A percentile compares a stretch with the other conserved stretches of the same genome.
Conservation (phyloP, 2,113 vertebrate genomes). For the Ammodytes dubius region DNA sequence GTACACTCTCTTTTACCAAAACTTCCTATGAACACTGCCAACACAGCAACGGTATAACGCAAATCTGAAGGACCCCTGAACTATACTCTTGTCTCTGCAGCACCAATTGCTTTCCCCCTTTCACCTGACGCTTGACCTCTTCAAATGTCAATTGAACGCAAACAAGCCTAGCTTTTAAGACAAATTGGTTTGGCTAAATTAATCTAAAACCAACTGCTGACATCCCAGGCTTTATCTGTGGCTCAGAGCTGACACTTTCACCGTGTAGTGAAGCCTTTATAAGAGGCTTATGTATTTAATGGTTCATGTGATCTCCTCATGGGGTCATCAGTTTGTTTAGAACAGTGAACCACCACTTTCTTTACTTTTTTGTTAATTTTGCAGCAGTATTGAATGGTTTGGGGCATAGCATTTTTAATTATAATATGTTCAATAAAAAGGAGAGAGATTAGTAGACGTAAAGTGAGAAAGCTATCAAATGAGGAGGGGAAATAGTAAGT, state of each 20-base stretch:
- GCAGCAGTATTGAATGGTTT: neutral
- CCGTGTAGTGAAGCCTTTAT: constrained; percentile 25
- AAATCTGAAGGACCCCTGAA: neutral
- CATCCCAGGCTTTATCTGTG: constrained; percentile 22
- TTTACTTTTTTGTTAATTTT: constrained; percentile 5
- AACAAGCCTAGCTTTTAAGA: constrained; percentile 1
- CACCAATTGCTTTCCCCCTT: neutral
- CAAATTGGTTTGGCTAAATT: constrained; percentile 14
- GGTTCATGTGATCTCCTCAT: constrained; percentile 41
- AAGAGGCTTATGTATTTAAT: constrained; percentile 58
- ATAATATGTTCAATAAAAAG: neutral
- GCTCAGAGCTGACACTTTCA: constrained; percentile 32
- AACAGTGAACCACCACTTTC: neutral
- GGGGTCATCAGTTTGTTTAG: constrained; percentile 13
- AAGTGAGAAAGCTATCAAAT: neutral
- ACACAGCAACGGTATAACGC: neutral
- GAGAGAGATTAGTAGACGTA: neutral
- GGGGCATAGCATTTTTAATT: neutral
- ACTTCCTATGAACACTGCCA: neutral
- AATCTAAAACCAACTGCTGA: constrained; percentile 46
- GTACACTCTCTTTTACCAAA: neutral
- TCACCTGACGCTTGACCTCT: constrained; percentile 4
- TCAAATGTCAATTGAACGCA: neutral
- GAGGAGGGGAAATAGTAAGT: neutral
- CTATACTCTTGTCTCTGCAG: neutral